Base-by-base conservation (phyloP, 2,797 vertebrate species). In the Rousettus madagascariensis region DNA sequence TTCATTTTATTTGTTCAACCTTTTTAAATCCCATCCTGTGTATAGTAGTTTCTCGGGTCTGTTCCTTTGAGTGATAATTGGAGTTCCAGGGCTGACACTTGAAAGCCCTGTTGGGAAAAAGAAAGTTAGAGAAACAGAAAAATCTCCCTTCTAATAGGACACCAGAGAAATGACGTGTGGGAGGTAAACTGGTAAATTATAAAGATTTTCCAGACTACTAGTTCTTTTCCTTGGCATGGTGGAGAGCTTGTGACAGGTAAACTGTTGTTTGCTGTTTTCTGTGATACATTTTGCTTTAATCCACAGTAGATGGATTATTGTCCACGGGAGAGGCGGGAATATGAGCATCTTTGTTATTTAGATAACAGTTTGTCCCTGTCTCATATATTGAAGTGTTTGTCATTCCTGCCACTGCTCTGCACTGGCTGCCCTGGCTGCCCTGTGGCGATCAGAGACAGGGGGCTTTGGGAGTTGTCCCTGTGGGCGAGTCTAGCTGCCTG, bases 401-500 rank as follows among this genome's bases (percentile, higher is more conserved):
- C 28, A 8, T 43, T 80, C 55, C 24, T 63, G 53, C 13, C 2
- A 9, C 43, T 59, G 28, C 33, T 41, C 4, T 68, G n/a, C 26
- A 1, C 4, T 49, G 49, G 15, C 49, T 49, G 26, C 38, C n/a
- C 11, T 49, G 49, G 5, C 49, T 49, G 26, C 57, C 26, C 8
- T 66, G 57, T 19, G 1, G 6, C 8, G 9, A 66, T 49, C 59
- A 13, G 11, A 43, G 3, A 53, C 33, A 4, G 11, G 22, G 30
- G 16, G 8, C 19, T 46, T 59, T 28, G 8, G 11, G 11, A 17
- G 36, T 5, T 13, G 17, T 49, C 36, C 55, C 72, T 46, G 17
- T 43, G 1, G 1, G 7, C 53, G 2, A 2, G 22, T 10, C 16
- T 28, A 61, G 36, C 41, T 19, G 15, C 22, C 43, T 13, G 0